A percentile compares a stretch with the other conserved stretches of the same genome.
Conservation (phyloP, 64 coral and sea anemone species). For the Hydrozoanthus tunicans region DNA sequence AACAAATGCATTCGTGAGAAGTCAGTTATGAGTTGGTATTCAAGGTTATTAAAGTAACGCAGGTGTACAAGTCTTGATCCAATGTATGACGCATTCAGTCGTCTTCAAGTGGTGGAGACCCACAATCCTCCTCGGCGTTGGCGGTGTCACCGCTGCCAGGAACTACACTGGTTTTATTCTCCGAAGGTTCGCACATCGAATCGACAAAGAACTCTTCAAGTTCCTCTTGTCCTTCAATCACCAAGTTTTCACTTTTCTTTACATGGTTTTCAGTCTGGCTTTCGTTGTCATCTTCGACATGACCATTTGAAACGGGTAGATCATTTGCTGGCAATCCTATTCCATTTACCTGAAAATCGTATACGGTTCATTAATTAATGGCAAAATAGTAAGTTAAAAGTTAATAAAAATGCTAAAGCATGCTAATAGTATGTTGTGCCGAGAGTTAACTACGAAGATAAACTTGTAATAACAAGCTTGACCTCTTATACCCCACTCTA, state of each 20-base stretch:
- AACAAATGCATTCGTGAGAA: too few species aligned
- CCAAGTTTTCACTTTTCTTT: neutral
- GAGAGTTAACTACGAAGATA: neutral
- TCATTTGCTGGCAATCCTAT: too few species aligned
- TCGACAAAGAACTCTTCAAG: slow-evolving; percentile 25
- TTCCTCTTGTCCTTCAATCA: neutral
- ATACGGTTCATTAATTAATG: too few species aligned
- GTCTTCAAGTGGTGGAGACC: neutral
- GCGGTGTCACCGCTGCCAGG: neutral
- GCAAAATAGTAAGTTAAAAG: too few species aligned
- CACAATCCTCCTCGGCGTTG: neutral
- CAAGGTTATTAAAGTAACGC: too few species aligned
- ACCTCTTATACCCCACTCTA: too few species aligned
- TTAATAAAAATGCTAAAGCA: too few species aligned
- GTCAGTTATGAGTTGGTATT: too few species aligned
- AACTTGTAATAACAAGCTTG: too few species aligned
- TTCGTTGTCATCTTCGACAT: neutral
- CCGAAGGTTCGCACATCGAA: neutral
- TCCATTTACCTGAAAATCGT: neutral
- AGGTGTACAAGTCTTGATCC: too few species aligned
- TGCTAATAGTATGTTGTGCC: neutral
- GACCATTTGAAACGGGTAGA: neutral
- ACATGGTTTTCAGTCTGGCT: neutral
- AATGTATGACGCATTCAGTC: neutral
- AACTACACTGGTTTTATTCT: neutral